Conservation (phyloP, 2,113 vertebrate species). For the Salvelinus alpinus region DNA sequence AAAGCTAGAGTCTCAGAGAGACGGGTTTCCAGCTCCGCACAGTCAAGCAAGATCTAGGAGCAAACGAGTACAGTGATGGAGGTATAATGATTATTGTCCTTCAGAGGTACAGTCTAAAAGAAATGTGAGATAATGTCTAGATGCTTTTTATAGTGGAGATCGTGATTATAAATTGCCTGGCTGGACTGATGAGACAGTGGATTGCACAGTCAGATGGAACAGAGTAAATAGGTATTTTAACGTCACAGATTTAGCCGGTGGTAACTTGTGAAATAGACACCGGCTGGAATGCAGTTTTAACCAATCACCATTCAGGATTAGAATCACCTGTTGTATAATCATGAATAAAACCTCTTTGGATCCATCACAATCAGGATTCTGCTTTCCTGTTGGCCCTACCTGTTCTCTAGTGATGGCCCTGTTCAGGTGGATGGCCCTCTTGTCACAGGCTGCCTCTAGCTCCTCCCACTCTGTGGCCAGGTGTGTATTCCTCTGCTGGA, state of each 20-base stretch:
- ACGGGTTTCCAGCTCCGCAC: slow-evolving; percentile 81
- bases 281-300: too few relatives aligned
- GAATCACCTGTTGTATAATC: too few relatives aligned
- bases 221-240: too few relatives aligned
- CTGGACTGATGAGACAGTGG: too few relatives aligned
- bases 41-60: slow-evolving; percentile 79
- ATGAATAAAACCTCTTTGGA: not conserved
- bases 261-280: too few relatives aligned
- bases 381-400: slow-evolving; percentile 61
- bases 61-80: not conserved
- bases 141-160: too few relatives aligned
- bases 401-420: slow-evolving; percentile 77
- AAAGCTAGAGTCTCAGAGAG: slow-evolving; percentile 73
- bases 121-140: too few relatives aligned
- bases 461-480: slow-evolving; percentile 77
- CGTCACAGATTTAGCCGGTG: too few relatives aligned
- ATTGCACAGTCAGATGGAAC: too few relatives aligned
- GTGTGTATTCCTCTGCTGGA: slow-evolving; percentile 73
- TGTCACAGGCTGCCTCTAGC: slow-evolving; percentile 76
- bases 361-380: not conserved
- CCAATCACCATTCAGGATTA: too few relatives aligned
- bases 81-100: not conserved
- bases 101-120: not conserved
- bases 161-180: too few relatives aligned
- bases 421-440: slow-evolving; percentile 72